Conservation (phyloP, 2,113 vertebrate genomes). For the Telmatochromis sp. region DNA sequence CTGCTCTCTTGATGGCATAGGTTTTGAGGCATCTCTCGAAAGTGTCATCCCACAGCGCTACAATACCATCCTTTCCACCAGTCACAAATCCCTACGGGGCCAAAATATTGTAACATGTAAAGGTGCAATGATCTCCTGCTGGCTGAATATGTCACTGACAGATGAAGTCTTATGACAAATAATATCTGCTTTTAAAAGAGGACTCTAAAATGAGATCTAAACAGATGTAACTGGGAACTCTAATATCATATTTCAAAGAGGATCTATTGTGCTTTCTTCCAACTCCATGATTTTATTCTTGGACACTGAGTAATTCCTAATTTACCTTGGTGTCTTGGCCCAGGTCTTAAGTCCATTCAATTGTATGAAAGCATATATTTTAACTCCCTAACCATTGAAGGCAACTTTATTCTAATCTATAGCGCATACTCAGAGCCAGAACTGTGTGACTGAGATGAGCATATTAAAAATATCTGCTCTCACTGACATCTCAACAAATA, state of each 20-base stretch:
- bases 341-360: not conserved
- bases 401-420: not conserved
- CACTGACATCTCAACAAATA: not conserved
- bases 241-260: not conserved
- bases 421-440: not conserved
- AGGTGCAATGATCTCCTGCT: not conserved
- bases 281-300: not conserved
- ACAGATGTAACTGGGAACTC: not conserved
- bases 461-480: not conserved
- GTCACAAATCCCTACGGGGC: constrained; percentile 90
- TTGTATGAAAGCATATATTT: not conserved
- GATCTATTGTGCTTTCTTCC: not conserved
- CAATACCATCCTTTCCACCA: constrained; percentile 93
- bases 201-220: not conserved
- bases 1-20: constrained; percentile 93
- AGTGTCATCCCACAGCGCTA: constrained; percentile 95
- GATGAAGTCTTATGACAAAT: not conserved
- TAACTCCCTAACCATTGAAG: not conserved
- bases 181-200: not conserved
- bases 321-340: not conserved
- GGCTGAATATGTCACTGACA: not conserved
- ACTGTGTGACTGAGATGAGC: not conserved
- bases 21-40: constrained; percentile 99
- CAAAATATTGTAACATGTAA: not conserved
- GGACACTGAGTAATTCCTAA: not conserved